These are phyloP conservation scores for Bellardia bayeri DNA, from an alignment of 2,888 invertebrate species.

Conservation along the genomic window DNA sequence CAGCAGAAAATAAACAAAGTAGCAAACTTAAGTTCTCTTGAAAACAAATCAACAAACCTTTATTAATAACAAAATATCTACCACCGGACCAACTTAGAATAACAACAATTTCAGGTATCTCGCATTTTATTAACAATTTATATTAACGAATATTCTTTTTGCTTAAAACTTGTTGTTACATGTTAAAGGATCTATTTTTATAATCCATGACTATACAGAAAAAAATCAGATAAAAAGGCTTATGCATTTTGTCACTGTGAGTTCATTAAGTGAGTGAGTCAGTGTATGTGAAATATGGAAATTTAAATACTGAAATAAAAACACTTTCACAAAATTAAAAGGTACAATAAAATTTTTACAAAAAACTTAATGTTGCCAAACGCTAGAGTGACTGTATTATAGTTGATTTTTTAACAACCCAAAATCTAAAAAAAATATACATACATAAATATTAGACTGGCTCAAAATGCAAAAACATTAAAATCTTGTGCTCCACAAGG, in stretches of 20 bases:
- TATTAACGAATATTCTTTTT: background rate
- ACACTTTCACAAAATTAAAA: conserved; percentile 9
- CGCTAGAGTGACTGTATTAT: background rate
- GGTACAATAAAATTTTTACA: background rate
- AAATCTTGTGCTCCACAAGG: no score
- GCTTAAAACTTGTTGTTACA: conserved; percentile 42
- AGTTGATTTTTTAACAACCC: background rate
- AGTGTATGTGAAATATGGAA: conserved; percentile 3
- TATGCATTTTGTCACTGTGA: background rate
- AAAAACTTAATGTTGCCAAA: background rate
- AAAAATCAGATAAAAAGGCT: background rate
- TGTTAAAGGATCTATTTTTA: conserved; percentile 49
- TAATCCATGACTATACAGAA: background rate
- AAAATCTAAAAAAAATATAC: background rate
- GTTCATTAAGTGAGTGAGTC: background rate
- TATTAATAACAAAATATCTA: no score
- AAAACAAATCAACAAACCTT: no score
- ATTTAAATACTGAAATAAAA: conserved; percentile 28
- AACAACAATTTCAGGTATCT: background rate
- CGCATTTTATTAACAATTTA: background rate
- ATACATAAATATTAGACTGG: no score
- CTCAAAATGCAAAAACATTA: no score
- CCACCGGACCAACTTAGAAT: no score
- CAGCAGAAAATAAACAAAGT: no score
- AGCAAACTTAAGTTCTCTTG: no score